phyloP scores from a whole-genome alignment of 2,113 vertebrate genomes.

The Labeo catla region DNA sequence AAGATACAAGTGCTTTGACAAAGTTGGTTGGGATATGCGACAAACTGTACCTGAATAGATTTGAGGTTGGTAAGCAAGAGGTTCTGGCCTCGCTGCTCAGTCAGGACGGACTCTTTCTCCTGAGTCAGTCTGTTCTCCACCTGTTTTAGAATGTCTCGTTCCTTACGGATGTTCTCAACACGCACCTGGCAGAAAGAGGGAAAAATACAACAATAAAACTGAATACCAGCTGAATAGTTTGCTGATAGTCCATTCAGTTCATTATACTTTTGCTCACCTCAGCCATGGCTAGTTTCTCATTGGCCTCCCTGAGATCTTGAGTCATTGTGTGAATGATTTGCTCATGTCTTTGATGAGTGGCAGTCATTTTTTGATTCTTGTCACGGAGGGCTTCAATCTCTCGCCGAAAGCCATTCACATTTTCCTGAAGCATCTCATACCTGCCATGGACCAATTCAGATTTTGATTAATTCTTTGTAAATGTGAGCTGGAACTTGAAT shows the following conservation, averaged over 20 bases:
- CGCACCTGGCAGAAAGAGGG: slow-evolving; percentile 75
- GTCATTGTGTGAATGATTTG: slow-evolving; percentile 92
- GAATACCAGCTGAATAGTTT: not conserved
- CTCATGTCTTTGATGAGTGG: slow-evolving; percentile 87
- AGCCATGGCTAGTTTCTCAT: slow-evolving; percentile 87
- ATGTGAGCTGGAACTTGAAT: not conserved
- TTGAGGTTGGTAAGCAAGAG: slow-evolving; percentile 91
- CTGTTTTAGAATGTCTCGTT: slow-evolving; percentile 90
- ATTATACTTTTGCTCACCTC: slow-evolving; percentile 79
- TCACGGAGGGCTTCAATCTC: slow-evolving; percentile 89
- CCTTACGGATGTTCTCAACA: slow-evolving; percentile 89
- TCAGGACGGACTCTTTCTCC: slow-evolving; percentile 88
- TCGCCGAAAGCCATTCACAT: slow-evolving; percentile 86
- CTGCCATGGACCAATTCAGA: slow-evolving; percentile 65
- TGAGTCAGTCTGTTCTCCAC: slow-evolving; percentile 85
- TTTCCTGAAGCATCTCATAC: slow-evolving; percentile 95
- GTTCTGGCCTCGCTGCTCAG: slow-evolving; percentile 91
- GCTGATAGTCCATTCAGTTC: not conserved
- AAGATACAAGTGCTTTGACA: not conserved
- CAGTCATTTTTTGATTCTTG: slow-evolving; percentile 86
- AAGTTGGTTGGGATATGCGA: not conserved
- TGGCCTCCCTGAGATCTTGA: slow-evolving; percentile 89
- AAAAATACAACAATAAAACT: not conserved
- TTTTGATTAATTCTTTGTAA: not conserved
- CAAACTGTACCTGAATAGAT: slow-evolving; percentile 86